A percentile compares a stretch with the other conserved stretches of the same genome.
These are phyloP conservation scores for Amblyteles armatorius DNA, from an alignment of 2,888 invertebrate species.

Conservation along the genomic window DNA sequence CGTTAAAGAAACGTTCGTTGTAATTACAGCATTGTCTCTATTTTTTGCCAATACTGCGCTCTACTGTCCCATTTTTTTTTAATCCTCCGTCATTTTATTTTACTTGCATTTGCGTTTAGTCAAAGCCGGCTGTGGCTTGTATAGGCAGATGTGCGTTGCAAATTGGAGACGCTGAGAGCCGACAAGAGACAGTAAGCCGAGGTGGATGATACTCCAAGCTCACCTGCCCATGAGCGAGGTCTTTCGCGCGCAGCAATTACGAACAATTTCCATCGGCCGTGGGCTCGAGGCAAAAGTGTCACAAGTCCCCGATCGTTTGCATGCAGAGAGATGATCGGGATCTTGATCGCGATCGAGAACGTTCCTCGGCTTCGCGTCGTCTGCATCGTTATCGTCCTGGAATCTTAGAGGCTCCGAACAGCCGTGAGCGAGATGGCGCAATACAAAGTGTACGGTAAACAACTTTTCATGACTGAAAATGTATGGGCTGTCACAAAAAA, in stretches of 20 bases:
- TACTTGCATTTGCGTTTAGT: slow-evolving; percentile 80
- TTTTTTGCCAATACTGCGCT: background rate
- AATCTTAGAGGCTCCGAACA: slow-evolving; percentile 29
- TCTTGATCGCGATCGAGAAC: slow-evolving; percentile 53
- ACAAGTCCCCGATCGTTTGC: slow-evolving; percentile 47
- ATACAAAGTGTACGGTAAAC: slow-evolving; percentile 22
- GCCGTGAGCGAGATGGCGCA: slow-evolving; percentile 40
- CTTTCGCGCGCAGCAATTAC: slow-evolving; percentile 77
- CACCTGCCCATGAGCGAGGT: slow-evolving; percentile 74
- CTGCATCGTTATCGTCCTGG: slow-evolving; percentile 40
- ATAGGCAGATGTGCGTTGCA: slow-evolving; percentile 81
- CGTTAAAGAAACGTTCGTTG: background rate
- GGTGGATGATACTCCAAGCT: slow-evolving; percentile 61
- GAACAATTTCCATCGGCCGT: slow-evolving; percentile 78
- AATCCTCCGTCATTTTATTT: slow-evolving; percentile 34
- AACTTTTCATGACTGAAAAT: slow-evolving; percentile 1
- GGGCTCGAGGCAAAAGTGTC: slow-evolving; percentile 51
- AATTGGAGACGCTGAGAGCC: slow-evolving; percentile 76
- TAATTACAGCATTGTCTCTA: slow-evolving; percentile 14
- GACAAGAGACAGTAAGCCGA: slow-evolving; percentile 47
- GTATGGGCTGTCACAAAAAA: slow-evolving; percentile 14
- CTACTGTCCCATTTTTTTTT: background rate
- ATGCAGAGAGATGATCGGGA: slow-evolving; percentile 57
- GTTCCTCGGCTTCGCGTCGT: slow-evolving; percentile 29
- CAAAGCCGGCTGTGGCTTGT: slow-evolving; percentile 81